A percentile compares a stretch with the other conserved stretches of the same genome.
Evolutionary conservation across 2,888 invertebrate species (phyloP).

Genomic region (Ferrisia virgata): DNA sequence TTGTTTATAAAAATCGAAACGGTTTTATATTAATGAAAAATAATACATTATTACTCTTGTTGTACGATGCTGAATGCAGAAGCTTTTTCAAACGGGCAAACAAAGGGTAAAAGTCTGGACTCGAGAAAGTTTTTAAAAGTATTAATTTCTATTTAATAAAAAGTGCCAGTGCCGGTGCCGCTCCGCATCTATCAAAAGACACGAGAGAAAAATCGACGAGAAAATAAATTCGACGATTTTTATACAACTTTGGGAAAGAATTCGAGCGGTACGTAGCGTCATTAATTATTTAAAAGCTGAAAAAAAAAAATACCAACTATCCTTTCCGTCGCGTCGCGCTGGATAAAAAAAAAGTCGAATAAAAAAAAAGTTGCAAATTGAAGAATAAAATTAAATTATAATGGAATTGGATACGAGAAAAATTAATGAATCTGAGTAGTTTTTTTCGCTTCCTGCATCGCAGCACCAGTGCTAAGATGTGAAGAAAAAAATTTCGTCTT

Average conservation of each 20-base stretch:
- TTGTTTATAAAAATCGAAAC: background rate
- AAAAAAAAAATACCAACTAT: background rate
- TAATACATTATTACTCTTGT: background rate
- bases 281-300: slow-evolving; percentile 9
- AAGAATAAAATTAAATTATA: slow-evolving; percentile 5
- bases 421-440: background rate
- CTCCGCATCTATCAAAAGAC: background rate
- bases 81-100: background rate
- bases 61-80: background rate
- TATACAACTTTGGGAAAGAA: background rate
- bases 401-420: slow-evolving; percentile 9
- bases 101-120: background rate
- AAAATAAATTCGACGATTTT: background rate
- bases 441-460: background rate
- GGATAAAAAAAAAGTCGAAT: background rate
- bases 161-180: background rate
- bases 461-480: background rate
- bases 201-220: background rate
- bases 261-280: background rate
- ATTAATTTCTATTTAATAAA: background rate
- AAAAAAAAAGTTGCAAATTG: background rate
- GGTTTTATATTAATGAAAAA: background rate
- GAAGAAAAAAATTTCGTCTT: background rate
- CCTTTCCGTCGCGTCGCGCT: background rate
- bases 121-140: background rate